Evolutionary conservation across 2,888 invertebrate genomes (phyloP), one percentile per base, ranked within the genome.

Genomic region (Brachyopa scutellaris): DNA sequence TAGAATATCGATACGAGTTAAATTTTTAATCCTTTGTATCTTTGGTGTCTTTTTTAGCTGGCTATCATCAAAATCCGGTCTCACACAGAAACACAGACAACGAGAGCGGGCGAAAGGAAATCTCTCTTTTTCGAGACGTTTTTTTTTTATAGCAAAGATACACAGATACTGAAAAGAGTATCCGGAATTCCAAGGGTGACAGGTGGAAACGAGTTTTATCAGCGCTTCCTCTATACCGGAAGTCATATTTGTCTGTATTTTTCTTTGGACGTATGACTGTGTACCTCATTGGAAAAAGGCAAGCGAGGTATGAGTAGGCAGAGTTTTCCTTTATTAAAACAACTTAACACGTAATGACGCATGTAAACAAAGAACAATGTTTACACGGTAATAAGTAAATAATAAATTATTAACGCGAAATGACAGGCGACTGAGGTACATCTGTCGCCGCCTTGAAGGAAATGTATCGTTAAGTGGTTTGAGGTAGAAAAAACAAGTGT

Each of bases 391-490:
- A n/a, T n/a, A n/a, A n/a, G n/a, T n/a, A n/a, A n/a, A n/a, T 49
- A 72, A 51, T 78, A 64, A 78, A 78, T 78, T 64, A 78, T 78
- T 78, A 64, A 78, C 49, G 8, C 49, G 11, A 57, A 26, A 8
- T 29, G 67, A 59, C 66, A 67, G 74, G n/a, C 42, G 66, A 47
- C 42, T 45, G 45, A 64, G 53, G 33, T 64, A 72, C 72, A 78
- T 64, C 64, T 66, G 78, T 72, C 64, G 29, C 9, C 36, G 31
- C 29, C 29, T 40, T 26, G 64, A 6, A 0, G 11, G 33, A 57
- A 55, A n/a, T 36, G 40, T 59, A 29, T 38, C 26, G 51, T 36
- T n/a, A 57, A 72, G 70, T 64, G 72, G 70, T 57, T 74, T 74
- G 31, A 5, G n/a, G 19, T 21, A 15, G 13, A 3, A n/a, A 29